A percentile compares a stretch with the other conserved stretches of the same genome.
Conservation (phyloP, 2,888 invertebrate species). For the Dryococelus australis region DNA sequence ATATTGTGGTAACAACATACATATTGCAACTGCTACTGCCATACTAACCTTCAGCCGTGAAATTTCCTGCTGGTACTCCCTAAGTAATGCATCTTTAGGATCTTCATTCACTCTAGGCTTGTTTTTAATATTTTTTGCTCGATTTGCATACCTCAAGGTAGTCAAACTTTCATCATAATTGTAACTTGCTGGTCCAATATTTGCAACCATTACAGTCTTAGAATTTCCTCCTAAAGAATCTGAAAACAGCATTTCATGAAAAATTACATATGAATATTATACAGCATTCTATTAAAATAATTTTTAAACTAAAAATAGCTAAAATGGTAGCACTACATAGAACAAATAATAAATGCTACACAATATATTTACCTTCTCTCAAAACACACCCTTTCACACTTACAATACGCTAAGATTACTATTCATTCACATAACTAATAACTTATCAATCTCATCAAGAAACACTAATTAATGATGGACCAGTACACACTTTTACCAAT, state of each 20-base stretch:
- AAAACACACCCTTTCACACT: too few species aligned
- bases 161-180: conserved; percentile 98
- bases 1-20: background rate
- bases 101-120: conserved; percentile 98
- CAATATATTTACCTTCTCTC: too few species aligned
- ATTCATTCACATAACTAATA: too few species aligned
- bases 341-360: too few species aligned
- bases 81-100: conserved; percentile 95
- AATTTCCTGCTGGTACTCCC: conserved; percentile 96
- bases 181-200: conserved; percentile 96
- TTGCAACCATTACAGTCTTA: conserved; percentile 99
- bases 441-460: too few species aligned
- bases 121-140: conserved; percentile 99
- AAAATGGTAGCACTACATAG: too few species aligned
- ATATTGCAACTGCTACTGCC: background rate
- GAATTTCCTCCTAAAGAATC: conserved; percentile 99
- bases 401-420: too few species aligned
- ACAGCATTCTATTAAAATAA: too few species aligned
- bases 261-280: too few species aligned
- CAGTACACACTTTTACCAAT: too few species aligned
- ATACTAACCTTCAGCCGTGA: conserved; percentile 66
- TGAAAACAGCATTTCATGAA: conserved; percentile 47
- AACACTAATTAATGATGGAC: too few species aligned
- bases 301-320: too few species aligned
- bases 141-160: conserved; percentile 94